phyloP scores from a whole-genome alignment of 2,113 vertebrate species.

The Pandion haliaetus region DNA sequence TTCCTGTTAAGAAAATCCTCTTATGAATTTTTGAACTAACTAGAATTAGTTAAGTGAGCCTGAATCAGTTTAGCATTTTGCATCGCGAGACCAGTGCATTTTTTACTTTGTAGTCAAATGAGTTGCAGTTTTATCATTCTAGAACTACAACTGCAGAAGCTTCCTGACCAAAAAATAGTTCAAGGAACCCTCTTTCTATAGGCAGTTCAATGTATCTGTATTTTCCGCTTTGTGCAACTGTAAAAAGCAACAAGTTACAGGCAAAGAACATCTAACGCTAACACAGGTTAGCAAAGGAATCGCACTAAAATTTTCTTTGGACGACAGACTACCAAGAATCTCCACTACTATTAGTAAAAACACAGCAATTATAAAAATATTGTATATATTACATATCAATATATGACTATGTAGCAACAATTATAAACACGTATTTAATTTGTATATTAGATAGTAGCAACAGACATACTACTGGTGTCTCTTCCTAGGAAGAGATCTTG shows the following conservation, averaged over 20 bases:
- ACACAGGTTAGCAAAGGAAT: neutral
- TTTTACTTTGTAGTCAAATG: neutral
- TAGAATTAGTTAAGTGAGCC: neutral
- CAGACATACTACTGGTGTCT: neutral
- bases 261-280: neutral
- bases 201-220: neutral
- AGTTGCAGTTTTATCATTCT: neutral
- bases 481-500: neutral
- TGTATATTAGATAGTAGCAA: neutral
- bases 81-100: fast-evolving
- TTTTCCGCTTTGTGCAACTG: neutral
- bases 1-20: neutral
- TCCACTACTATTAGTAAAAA: neutral
- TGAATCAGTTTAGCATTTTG: neutral
- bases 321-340: neutral
- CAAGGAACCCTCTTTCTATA: neutral
- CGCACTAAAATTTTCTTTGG: neutral
- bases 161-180: neutral
- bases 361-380: neutral
- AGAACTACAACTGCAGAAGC: neutral
- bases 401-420: neutral
- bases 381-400: neutral
- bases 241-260: neutral
- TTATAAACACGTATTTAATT: neutral
- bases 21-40: neutral